Percentiles rank a stretch among this genome's conserved stretches.
Conservation (phyloP, 2,888 invertebrate genomes). For the Helobdella robusta region DNA sequence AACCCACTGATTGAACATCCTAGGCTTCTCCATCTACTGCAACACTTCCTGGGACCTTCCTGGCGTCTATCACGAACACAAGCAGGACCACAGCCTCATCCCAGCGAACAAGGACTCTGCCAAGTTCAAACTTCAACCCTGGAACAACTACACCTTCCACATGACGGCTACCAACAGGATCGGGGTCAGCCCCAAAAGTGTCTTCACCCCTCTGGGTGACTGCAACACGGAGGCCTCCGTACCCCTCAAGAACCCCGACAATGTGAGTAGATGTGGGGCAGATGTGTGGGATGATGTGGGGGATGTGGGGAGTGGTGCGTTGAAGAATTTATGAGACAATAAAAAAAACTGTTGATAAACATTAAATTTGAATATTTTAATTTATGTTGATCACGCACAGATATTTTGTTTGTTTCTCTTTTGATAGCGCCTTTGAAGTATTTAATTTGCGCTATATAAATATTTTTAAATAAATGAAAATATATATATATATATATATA, state of each 20-base stretch:
- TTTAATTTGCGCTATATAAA: no score
- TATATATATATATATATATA: no score
- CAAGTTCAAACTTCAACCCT: slow-evolving; percentile 80
- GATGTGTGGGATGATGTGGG: slow-evolving; percentile 92
- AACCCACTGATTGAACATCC: slow-evolving; percentile 1
- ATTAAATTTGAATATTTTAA: no score
- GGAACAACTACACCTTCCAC: slow-evolving; percentile 64
- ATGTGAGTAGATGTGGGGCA: slow-evolving; percentile 81
- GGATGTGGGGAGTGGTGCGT: slow-evolving; percentile 52
- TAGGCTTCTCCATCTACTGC: slow-evolving; percentile 40
- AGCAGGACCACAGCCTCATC: slow-evolving; percentile 73
- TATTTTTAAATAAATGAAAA: no score
- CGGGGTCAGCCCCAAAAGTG: slow-evolving; percentile 76
- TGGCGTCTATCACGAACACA: slow-evolving; percentile 34
- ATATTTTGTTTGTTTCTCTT: no score
- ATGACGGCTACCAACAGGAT: slow-evolving; percentile 82
- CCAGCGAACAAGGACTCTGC: slow-evolving; percentile 58
- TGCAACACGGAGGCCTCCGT: slow-evolving; percentile 79
- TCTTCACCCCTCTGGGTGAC: slow-evolving; percentile 47
- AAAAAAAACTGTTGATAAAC: no score
- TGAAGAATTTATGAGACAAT: no score
- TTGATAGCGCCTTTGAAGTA: no score
- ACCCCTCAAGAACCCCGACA: slow-evolving; percentile 84
- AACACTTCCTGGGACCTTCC: slow-evolving; percentile 39
- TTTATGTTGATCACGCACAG: no score